phyloP scores from a whole-genome alignment of 2,797 vertebrate genomes.

The Glyptemys insculpta region DNA sequence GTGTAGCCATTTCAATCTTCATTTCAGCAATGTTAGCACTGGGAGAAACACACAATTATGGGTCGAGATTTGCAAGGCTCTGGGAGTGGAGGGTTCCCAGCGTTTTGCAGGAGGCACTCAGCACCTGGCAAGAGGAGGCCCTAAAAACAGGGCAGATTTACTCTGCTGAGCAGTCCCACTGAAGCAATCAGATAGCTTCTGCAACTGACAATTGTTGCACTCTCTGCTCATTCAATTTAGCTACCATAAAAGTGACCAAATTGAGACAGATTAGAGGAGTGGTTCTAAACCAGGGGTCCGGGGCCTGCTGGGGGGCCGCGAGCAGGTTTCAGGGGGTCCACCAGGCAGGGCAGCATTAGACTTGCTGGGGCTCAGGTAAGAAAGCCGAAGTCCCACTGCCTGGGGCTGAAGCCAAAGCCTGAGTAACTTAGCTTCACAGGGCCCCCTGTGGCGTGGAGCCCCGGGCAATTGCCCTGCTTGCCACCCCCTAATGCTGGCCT shows the following conservation, averaged over 20 bases:
- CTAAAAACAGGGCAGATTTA: conserved; percentile 19
- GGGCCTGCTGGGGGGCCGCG: too few relatives aligned
- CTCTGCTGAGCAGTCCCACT: neutral
- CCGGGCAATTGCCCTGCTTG: too few relatives aligned
- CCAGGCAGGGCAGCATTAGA: too few relatives aligned
- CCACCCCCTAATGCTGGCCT: too few relatives aligned
- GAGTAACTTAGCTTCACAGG: too few relatives aligned
- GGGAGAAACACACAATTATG: neutral
- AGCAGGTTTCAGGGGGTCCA: too few relatives aligned
- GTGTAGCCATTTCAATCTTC: conserved; percentile 7
- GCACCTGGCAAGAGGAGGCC: neutral
- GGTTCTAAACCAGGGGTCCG: too few relatives aligned
- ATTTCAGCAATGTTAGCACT: neutral
- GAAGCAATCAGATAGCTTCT: conserved; percentile 15
- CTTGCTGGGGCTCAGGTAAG: too few relatives aligned
- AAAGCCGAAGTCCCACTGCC: too few relatives aligned
- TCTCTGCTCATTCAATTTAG: neutral
- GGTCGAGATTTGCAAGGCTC: neutral
- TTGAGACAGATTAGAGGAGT: conserved; percentile 32
- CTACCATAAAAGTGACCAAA: conserved; percentile 35
- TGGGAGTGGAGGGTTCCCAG: neutral
- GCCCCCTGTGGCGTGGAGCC: too few relatives aligned
- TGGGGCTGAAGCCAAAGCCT: too few relatives aligned
- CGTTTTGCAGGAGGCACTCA: neutral
- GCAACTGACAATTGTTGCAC: conserved; percentile 13